Evolutionary conservation across 2,113 vertebrate species (phyloP).

Genomic region (Alligator sinensis): DNA sequence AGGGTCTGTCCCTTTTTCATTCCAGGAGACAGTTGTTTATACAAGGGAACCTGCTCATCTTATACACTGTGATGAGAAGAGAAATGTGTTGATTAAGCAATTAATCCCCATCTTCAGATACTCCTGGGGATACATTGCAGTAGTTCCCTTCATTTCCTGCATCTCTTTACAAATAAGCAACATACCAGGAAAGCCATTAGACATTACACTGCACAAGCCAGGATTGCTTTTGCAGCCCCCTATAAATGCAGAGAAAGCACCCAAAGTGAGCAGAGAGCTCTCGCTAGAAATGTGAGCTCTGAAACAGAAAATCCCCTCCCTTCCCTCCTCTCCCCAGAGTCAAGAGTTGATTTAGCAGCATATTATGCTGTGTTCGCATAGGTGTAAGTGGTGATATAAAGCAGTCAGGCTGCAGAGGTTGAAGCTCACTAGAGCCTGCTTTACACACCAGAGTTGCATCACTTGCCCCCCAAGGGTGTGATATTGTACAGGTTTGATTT

Average conservation of each 20-base stretch:
- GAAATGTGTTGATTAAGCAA: background rate
- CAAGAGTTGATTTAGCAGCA: background rate
- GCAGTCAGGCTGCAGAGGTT: background rate
- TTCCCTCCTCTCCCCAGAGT: no score
- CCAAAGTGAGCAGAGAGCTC: no score
- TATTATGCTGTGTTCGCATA: background rate
- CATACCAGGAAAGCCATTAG: slow-evolving; percentile 14
- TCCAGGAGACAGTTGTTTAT: slow-evolving; percentile 20
- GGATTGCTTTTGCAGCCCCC: background rate
- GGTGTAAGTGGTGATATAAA: background rate
- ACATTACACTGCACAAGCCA: background rate
- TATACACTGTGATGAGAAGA: slow-evolving; percentile 12
- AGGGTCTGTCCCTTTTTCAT: background rate
- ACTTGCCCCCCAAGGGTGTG: background rate
- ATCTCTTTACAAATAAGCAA: slow-evolving; percentile 2
- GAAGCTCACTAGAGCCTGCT: background rate
- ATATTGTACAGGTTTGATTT: background rate
- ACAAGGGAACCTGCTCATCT: slow-evolving; percentile 18
- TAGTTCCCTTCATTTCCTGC: background rate
- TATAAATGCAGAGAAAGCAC: no score
- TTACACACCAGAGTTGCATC: background rate
- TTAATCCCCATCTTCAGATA: background rate
- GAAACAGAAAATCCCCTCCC: background rate
- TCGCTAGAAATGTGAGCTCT: slow-evolving; percentile 18
- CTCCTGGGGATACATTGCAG: background rate